Percentiles rank a stretch among this genome's conserved stretches.
phyloP scores from a whole-genome alignment of 2,888 invertebrate species.

The Seira musarum region DNA sequence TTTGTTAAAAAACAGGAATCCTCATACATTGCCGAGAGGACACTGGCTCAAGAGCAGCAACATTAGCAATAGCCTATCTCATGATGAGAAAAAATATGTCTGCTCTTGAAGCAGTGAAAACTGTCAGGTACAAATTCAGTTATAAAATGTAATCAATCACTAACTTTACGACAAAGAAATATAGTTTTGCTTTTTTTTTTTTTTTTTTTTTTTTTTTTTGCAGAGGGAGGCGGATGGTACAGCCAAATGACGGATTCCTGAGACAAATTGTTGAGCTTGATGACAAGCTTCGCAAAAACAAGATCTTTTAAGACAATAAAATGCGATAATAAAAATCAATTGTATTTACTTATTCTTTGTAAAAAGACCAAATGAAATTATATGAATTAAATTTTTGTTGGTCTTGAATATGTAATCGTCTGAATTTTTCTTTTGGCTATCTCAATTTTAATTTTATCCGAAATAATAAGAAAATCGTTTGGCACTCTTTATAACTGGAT shows the following conservation, averaged over 20 bases:
- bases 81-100: constrained; percentile 73
- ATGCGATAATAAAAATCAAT: too few species aligned
- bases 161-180: background rate
- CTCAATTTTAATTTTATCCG: too few species aligned
- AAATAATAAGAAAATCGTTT: too few species aligned
- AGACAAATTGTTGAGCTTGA: constrained; percentile 53
- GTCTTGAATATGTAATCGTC: too few species aligned
- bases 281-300: constrained; percentile 45
- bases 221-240: constrained; percentile 72
- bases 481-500: too few species aligned
- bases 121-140: constrained; percentile 71
- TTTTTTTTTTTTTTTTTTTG: background rate
- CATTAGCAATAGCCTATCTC: constrained; percentile 70
- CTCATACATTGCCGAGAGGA: constrained; percentile 73
- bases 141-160: background rate
- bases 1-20: too few species aligned
- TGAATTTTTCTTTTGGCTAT: too few species aligned
- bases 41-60: constrained; percentile 73
- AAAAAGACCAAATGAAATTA: too few species aligned
- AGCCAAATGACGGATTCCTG: constrained; percentile 74
- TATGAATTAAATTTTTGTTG: too few species aligned
- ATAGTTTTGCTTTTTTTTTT: background rate
- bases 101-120: constrained; percentile 72
- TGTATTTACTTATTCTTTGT: too few species aligned
- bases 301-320: background rate